Base-by-base conservation (phyloP, 1,140 invertebrate genomes). In the Drosophila sp. region DNA sequence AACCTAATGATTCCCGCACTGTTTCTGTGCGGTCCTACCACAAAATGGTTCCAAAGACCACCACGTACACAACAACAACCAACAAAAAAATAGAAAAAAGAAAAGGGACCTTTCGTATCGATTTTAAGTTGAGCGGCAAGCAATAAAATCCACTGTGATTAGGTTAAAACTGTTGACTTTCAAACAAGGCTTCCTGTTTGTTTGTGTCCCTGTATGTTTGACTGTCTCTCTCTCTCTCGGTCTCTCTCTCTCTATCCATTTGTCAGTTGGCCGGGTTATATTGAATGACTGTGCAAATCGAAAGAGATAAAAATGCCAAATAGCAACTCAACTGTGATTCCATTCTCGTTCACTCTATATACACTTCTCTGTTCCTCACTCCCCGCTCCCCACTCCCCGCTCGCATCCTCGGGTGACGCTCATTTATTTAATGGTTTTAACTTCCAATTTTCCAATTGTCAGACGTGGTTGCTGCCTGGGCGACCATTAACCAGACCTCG, bases 391-490 rank as follows among this genome's bases (percentile, higher is more conserved):
- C 4, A 4, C 60, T 25, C 17, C 11, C 17, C 6, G 11, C 35
- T 29, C 35, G 66, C 17, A 66, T 67, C 76, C 64, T 76, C 67
- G 76, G 76, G 79, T 86, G 83, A 86, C 84, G 82, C 84, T 89
- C 84, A 87, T 89, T 87, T 87, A 87, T 87, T 87, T 87, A 87
- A 87, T 87, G 84, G 84, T 83, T 89, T 85, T 89, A 87, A 89
- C 84, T 87, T 87, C 84, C 84, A 83, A 89, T 87, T 89, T 89
- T 86, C 76, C 84, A 87, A 86, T 86, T 87, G 84, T 89, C 84
- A 84, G 76, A 77, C 83, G 83, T 86, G 44, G 44, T 50, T 50
- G 84, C 83, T 66, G 71, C 61, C 66, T 66, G 78, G 33, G 56
- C 67, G 64, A 76, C 79, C 83, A 89, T 89, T 87, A 89, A 83